These are phyloP conservation scores for Brachyhypopomus occidentalis DNA, from an alignment of 2,113 vertebrate genomes.

Conservation along the genomic window DNA sequence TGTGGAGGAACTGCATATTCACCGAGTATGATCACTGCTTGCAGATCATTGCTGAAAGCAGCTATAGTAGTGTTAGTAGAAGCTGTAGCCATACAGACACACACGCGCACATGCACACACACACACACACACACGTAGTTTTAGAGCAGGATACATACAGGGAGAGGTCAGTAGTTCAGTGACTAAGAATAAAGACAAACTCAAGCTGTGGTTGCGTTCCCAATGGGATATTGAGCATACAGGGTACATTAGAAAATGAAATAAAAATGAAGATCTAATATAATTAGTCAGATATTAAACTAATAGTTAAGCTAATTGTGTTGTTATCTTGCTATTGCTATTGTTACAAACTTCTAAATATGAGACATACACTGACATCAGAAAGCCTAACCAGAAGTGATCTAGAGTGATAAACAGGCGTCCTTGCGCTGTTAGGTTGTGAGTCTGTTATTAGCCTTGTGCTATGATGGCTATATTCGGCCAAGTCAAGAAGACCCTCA, in stretches of 20 bases:
- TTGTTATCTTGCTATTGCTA: background rate
- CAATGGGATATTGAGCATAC: background rate
- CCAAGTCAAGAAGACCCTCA: slow-evolving; percentile 62
- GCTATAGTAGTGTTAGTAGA: background rate
- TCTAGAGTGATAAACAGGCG: slow-evolving; percentile 3
- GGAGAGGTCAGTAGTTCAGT: background rate
- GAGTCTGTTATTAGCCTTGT: background rate
- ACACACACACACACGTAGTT: background rate
- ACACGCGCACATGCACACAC: background rate
- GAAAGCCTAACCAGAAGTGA: background rate
- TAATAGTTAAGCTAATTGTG: background rate
- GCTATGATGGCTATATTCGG: slow-evolving; percentile 55
- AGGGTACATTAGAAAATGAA: too few relatives aligned
- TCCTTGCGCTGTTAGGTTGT: slow-evolving; percentile 15
- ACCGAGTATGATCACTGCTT: slow-evolving; percentile 76
- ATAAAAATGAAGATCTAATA: too few relatives aligned
- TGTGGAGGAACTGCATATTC: slow-evolving; percentile 87
- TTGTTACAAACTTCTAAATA: background rate
- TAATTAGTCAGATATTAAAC: too few relatives aligned
- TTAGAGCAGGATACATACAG: background rate
- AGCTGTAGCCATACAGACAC: background rate
- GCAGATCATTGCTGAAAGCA: background rate
- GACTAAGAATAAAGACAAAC: background rate
- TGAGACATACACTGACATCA: background rate
- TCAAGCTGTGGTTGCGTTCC: background rate